Evolutionary conservation across 2,797 vertebrate species (phyloP).

Genomic region (Eidolon dupreanum): DNA sequence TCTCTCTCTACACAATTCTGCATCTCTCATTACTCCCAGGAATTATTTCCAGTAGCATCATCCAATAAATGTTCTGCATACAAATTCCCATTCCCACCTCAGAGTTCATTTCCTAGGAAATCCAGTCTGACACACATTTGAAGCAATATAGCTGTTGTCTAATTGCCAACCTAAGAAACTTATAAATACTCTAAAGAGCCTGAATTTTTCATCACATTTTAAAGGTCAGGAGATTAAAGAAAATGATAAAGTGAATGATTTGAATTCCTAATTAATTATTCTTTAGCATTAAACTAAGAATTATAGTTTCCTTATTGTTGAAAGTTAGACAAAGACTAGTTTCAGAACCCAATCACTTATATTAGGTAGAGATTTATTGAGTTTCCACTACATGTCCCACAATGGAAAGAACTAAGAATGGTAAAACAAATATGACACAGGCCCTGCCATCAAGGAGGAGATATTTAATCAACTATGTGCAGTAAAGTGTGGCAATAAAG

Average conservation of each 20-base stretch:
- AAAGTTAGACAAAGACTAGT: background rate
- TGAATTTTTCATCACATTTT: conserved; percentile 4
- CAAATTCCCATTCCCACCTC: background rate
- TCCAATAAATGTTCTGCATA: background rate
- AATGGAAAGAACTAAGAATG: background rate
- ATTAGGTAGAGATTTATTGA: background rate
- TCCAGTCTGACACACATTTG: background rate
- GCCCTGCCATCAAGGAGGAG: background rate
- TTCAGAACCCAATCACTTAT: background rate
- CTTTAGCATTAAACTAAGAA: background rate
- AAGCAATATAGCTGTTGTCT: background rate
- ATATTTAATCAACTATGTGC: background rate
- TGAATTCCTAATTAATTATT: background rate
- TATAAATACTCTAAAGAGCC: background rate
- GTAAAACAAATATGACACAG: background rate
- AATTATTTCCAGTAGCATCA: background rate
- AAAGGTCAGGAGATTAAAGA: background rate
- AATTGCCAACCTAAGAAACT: background rate
- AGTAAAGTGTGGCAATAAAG: background rate
- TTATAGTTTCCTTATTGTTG: background rate
- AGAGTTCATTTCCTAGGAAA: background rate
- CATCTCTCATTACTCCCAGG: background rate
- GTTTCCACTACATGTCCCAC: background rate
- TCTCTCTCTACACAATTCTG: background rate
- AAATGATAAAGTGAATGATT: background rate